phyloP scores from a whole-genome alignment of 1,140 invertebrate genomes.

The Callitettix versicolor region DNA sequence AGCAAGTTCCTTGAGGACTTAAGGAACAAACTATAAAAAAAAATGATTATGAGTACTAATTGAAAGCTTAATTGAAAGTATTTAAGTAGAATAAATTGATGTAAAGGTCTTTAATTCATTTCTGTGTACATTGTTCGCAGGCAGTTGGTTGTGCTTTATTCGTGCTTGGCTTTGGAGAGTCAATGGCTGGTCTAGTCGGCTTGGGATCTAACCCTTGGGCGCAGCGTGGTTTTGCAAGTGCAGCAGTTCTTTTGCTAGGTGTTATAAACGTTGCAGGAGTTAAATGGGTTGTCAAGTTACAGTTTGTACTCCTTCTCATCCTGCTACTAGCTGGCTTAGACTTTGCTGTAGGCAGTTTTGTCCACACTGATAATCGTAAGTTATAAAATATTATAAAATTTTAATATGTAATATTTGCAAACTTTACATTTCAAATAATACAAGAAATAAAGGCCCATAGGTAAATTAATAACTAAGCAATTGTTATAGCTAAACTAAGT shows the following conservation, averaged over 20 bases:
- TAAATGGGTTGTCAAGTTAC: constrained; percentile 87
- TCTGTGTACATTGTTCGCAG: constrained; percentile 41
- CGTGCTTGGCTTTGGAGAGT: constrained; percentile 91
- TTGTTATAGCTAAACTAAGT: background rate
- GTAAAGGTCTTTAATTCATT: no score
- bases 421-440: no score
- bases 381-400: constrained; percentile 11
- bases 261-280: constrained; percentile 84
- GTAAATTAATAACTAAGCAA: no score
- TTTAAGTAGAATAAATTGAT: no score
- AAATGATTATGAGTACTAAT: no score
- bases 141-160: constrained; percentile 91
- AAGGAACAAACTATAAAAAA: no score
- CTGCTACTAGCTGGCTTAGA: constrained; percentile 77
- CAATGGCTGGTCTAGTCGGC: constrained; percentile 75
- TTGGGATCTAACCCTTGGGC: constrained; percentile 58
- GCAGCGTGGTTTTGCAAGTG: constrained; percentile 67
- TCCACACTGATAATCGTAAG: constrained; percentile 52
- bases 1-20: no score
- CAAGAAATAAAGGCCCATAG: no score
- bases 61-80: no score
- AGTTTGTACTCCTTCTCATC: constrained; percentile 73
- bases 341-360: constrained; percentile 80
- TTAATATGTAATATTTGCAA: background rate
- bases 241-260: constrained; percentile 68